Evolutionary conservation across 2,797 vertebrate species (phyloP).

Genomic region (Myiotriccus ornatus): DNA sequence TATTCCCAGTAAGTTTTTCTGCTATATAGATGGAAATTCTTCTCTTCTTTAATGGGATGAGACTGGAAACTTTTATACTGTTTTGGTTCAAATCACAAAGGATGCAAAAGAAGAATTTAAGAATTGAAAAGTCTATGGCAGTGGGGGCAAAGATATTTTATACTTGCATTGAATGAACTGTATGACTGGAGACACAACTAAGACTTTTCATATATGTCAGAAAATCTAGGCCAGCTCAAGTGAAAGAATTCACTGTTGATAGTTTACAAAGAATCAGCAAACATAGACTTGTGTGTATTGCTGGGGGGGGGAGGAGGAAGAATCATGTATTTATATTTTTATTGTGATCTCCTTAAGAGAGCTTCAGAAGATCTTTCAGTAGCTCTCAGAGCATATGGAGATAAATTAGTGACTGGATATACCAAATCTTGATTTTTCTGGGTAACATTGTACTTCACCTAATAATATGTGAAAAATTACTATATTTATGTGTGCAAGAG

Average conservation of each 20-base stretch:
- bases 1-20: not conserved
- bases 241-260: not conserved
- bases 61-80: not conserved
- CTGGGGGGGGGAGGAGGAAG: not conserved
- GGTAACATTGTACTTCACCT: not conserved
- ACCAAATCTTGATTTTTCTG: not conserved
- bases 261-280: not conserved
- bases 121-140: not conserved
- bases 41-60: not conserved
- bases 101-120: not conserved
- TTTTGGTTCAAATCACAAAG: not conserved
- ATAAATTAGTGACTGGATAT: not conserved
- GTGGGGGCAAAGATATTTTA: not conserved
- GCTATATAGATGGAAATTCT: not conserved
- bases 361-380: not conserved
- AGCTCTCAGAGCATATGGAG: not conserved
- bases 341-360: not conserved
- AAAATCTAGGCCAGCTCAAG: not conserved
- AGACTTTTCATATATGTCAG: not conserved
- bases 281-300: not conserved
- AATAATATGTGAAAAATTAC: not conserved
- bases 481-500: not conserved
- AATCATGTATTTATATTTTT: not conserved
- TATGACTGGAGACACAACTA: not conserved
- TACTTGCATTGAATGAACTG: not conserved